Evolutionary conservation across 2,888 invertebrate species (phyloP), one percentile per base, ranked within the genome.

Genomic region (Hoplodrina blanda): DNA sequence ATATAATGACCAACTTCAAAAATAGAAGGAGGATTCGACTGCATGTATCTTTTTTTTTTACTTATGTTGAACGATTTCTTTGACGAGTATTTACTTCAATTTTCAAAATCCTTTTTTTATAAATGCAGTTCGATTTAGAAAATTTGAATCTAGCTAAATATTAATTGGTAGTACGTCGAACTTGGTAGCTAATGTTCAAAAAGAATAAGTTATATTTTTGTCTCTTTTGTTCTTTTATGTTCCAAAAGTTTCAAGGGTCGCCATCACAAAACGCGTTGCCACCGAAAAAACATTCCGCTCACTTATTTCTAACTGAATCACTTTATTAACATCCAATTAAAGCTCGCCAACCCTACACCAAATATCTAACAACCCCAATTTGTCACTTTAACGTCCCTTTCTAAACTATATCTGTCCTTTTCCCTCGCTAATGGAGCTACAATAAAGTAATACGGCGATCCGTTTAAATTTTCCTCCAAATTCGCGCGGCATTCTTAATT

Each of bases 391-490:
- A 84, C 83, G 66, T 78, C 73, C 88, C 69, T 80, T 77, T 87
- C 86, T 77, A 80, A 77, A 80, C 82, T 88, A 83, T 73, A 78
- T 69, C 89, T 78, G 71, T 94, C 94, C 85, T 87, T 78, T 78
- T 93, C 91, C 79, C 91, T 83, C 94, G 80, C 88, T 95, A 96
- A 96, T 96, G 91, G 95, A 90, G 92, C 93, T 90, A 94, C 95
- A 94, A 95, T 95, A 96, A 95, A 96, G 95, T 96, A 96, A 96
- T 95, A 93, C 92, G 93, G 91, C 91, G 93, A 95, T 94, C 92
- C 94, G 93, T 92, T 96, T 94, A 95, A 95, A 95, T 94, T 95
- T 95, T 92, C 93, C 90, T 92, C 92, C 93, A 93, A 84, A 94
- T 95, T 96, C 93, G 92, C 93, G 92, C 90, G 86, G 90, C 90